These are phyloP conservation scores for Hemiprocne comata DNA, from an alignment of 2,113 vertebrate genomes.

Conservation along the genomic window DNA sequence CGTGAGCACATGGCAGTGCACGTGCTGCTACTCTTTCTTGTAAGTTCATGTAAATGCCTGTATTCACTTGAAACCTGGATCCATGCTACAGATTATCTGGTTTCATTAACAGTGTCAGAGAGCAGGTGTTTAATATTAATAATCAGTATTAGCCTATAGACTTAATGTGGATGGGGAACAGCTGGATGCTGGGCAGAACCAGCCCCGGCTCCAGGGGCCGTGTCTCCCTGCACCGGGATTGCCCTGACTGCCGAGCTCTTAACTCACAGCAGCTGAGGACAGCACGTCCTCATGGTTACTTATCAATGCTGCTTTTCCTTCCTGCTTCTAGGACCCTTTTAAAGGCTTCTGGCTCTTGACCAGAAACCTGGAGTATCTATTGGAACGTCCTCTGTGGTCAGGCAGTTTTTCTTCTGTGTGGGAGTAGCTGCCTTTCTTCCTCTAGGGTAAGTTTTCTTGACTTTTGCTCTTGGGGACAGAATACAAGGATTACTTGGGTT, in stretches of 20 bases:
- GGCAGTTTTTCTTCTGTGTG: not conserved
- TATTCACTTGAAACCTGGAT: not conserved
- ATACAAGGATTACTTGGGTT: not conserved
- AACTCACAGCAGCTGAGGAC: not conserved
- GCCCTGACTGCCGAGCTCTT: not conserved
- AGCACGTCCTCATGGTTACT: not conserved
- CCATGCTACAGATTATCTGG: not conserved
- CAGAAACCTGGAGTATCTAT: not conserved
- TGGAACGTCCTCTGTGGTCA: not conserved
- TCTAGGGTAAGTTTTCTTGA: not conserved
- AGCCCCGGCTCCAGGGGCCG: not conserved
- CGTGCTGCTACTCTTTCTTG: not conserved
- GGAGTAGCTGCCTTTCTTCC: not conserved
- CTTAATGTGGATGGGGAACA: not conserved
- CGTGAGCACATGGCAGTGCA: fast-evolving
- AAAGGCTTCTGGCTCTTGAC: not conserved
- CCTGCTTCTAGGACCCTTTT: not conserved
- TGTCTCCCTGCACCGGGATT: not conserved
- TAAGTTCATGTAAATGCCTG: not conserved
- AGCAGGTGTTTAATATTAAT: slow-evolving; percentile 20
- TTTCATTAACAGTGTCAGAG: not conserved
- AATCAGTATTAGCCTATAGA: not conserved
- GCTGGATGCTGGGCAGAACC: not conserved
- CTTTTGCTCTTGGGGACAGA: not conserved
- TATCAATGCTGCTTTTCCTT: not conserved